Evolutionary conservation across 2,797 vertebrate genomes (phyloP).

Genomic region (Pampus argenteus): DNA sequence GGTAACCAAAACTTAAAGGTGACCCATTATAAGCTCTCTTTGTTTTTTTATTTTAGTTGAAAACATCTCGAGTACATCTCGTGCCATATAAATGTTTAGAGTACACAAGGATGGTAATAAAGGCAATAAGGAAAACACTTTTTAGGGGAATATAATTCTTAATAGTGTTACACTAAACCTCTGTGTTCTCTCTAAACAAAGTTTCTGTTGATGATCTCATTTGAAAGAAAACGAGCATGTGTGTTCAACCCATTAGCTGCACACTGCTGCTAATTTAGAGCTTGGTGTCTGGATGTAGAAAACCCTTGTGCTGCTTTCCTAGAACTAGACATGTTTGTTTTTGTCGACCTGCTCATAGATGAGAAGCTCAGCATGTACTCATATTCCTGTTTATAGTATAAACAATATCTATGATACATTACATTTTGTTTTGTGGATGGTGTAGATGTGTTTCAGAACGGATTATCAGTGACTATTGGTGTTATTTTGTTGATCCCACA

Average conservation of each 20-base stretch:
- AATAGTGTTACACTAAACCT: conserved; percentile 4
- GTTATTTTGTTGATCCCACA: too few species aligned
- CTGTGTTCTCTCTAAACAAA: conserved; percentile 10
- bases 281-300: not conserved
- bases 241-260: conserved; percentile 27
- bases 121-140: conserved; percentile 6
- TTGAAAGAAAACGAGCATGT: conserved; percentile 31
- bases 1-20: not conserved
- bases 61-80: not conserved
- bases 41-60: conserved; percentile 2
- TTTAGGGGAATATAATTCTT: conserved; percentile 7
- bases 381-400: not conserved
- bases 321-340: conserved; percentile 4
- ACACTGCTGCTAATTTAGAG: conserved; percentile 22
- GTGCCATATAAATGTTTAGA: not conserved
- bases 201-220: conserved; percentile 38
- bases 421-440: conserved; percentile 1
- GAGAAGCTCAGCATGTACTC: not conserved
- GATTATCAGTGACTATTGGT: too few species aligned
- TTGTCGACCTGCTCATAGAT: not conserved
- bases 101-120: not conserved
- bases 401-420: not conserved
- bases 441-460: not conserved
- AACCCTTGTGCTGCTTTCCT: conserved; percentile 8
- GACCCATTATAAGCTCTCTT: not conserved